Base-by-base conservation (phyloP, 2,888 invertebrate species). In the Zeuzera pyrina region DNA sequence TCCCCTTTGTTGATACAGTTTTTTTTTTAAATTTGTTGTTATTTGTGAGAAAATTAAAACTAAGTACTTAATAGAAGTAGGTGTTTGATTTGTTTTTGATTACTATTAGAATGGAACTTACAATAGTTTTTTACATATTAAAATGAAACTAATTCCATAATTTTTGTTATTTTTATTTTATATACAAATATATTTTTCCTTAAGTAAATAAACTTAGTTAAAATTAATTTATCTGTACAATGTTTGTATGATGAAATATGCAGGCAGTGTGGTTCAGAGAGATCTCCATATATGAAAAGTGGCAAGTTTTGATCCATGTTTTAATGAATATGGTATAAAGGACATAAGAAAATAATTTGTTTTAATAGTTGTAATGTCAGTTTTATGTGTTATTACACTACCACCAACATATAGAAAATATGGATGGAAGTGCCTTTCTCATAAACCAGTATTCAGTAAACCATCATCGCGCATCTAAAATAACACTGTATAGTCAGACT, bases 121-220 rank as follows among this genome's bases (percentile, higher is more conserved):
- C n/a, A n/a, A n/a, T n/a, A n/a, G n/a, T n/a, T n/a, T n/a, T n/a
- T n/a, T n/a, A n/a, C n/a, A n/a, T n/a, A 11, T 5, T 12, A 14
- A 33, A 57, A 52, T 54, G 54, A 60, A 49, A 47, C 22, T 15
- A 30, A 29, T 8, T 28, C 29, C 35, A 31, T 43, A 39, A 50
- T 49, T 53, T 46, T 45, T 59, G 42, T 54, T 49, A 45, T 47
- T 66, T 68, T 52, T 41, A 37, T 39, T 45, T 71, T 78, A 78
- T 76, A 73, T 79, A 79, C 78, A 81, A 77, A 68, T 74, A 77
- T 76, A 72, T 62, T 62, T 49, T 60, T 69, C 65, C 70, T 67
- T 72, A 73, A 43, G 62, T 64, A 59, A 60, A 57, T 71, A 68
- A 63, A 65, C 66, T 69, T 76, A 77, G 63, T 62, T 62, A 54